These are phyloP conservation scores for Myotis brandtii DNA, from an alignment of 2,113 vertebrate species.

Conservation along the genomic window DNA sequence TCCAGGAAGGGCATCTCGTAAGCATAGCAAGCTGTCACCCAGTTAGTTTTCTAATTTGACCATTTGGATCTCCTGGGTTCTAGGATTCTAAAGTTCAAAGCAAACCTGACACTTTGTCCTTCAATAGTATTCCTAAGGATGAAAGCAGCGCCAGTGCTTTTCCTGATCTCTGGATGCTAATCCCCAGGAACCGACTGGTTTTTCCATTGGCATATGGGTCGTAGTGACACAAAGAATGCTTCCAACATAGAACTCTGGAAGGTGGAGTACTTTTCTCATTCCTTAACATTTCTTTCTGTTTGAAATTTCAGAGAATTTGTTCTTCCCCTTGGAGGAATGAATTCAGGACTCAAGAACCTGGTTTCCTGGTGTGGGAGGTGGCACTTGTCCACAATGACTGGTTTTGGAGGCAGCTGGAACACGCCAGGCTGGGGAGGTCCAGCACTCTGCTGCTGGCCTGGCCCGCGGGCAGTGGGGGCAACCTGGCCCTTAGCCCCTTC, in stretches of 20 bases:
- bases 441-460: not conserved
- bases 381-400: not conserved
- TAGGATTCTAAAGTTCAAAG: constrained; percentile 94
- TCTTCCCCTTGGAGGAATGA: constrained; percentile 93
- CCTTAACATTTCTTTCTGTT: constrained; percentile 93
- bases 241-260: constrained; percentile 97
- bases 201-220: constrained; percentile 89
- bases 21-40: constrained; percentile 93
- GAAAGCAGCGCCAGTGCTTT: constrained; percentile 93
- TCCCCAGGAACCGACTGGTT: constrained; percentile 90
- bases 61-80: constrained; percentile 91
- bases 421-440: not conserved
- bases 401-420: not conserved
- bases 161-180: constrained; percentile 93
- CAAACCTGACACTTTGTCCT: constrained; percentile 94
- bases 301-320: constrained; percentile 90
- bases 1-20: constrained; percentile 93
- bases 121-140: constrained; percentile 93
- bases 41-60: constrained; percentile 95
- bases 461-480: rapidly evolving
- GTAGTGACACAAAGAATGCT: constrained; percentile 92
- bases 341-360: constrained; percentile 96
- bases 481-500: not conserved
- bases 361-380: not conserved
- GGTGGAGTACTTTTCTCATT: constrained; percentile 91